Evolutionary conservation across 2,113 vertebrate species (phyloP), one percentile per base, ranked within the genome.

Genomic region (Nothocercus nigrocapillus): DNA sequence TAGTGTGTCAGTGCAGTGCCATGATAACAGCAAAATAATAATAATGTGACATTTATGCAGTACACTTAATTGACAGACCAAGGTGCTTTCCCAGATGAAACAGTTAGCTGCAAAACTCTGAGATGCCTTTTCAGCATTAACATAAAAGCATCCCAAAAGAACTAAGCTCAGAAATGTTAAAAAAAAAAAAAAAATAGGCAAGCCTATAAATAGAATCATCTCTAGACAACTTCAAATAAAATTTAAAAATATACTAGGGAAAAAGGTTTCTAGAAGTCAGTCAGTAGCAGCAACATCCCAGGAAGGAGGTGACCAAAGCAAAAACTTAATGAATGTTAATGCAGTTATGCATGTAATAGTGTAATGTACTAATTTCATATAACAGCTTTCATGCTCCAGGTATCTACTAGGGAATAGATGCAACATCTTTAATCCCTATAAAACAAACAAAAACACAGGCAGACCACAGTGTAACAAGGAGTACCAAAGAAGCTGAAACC

Each of bases 1-100:
- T n/a, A 79, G 42, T 15, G 62, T 90, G 62, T 69, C 68, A 77
- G 40, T 2, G 1, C 40, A n/a, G 44, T 70, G 21, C 11, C 56
- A 8, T 12, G 44, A 84, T 40, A 86, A 88, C 66, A 92, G 94
- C 93, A 83, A 95, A 90, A 88, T 90, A 96, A 94, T 88, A 96
- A 94, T 13, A 18, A 24, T 20, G 30, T 63, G 79, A 42, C 32
- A 38, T 84, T 82, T 62, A 17, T 75, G 47, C 73, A 62, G 51
- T 92, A 85, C 32, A 66, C 66, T 95, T 95, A 82, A 76, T 76
- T 75, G 89, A 78, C 82, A 93, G 34, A 47, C 34, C 73, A 93
- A 94, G 88, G 80, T 90, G 76, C 28, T 90, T 75, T 78, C 56
- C 40, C 85, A 94, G 69, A 66, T 84, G 68, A 88, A 95, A 87